A percentile compares a stretch with the other conserved stretches of the same genome.
phyloP scores from a whole-genome alignment of 2,113 vertebrate species.

The Apaloderma vittatum region DNA sequence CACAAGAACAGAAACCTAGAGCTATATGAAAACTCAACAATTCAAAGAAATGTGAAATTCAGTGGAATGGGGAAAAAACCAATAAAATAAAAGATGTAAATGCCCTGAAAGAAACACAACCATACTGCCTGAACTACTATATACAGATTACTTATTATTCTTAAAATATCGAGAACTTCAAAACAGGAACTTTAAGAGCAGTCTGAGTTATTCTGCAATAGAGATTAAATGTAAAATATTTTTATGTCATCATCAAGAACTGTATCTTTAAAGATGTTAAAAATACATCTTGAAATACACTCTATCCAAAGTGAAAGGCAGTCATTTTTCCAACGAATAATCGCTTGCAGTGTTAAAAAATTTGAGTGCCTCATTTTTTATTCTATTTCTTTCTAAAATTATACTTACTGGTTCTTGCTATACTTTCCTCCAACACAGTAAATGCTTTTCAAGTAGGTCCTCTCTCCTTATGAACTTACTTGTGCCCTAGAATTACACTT shows the following conservation, averaged over 20 bases:
- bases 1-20: not conserved
- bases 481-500: not conserved
- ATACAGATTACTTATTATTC: not conserved
- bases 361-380: not conserved
- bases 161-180: not conserved
- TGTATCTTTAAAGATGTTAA: not conserved
- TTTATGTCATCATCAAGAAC: not conserved
- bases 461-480: not conserved
- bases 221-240: not conserved
- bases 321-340: not conserved
- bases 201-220: not conserved
- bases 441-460: not conserved
- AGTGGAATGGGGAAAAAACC: not conserved
- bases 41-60: not conserved
- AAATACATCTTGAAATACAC: not conserved
- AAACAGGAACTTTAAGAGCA: not conserved
- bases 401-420: not conserved
- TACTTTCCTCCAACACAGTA: not conserved
- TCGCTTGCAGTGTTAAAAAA: not conserved
- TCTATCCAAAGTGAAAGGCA: not conserved
- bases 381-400: not conserved
- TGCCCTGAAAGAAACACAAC: not conserved
- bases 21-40: not conserved
- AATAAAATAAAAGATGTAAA: not conserved
- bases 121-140: not conserved